Evolutionary conservation across 2,888 invertebrate species (phyloP).

Genomic region (Theretra japonica): DNA sequence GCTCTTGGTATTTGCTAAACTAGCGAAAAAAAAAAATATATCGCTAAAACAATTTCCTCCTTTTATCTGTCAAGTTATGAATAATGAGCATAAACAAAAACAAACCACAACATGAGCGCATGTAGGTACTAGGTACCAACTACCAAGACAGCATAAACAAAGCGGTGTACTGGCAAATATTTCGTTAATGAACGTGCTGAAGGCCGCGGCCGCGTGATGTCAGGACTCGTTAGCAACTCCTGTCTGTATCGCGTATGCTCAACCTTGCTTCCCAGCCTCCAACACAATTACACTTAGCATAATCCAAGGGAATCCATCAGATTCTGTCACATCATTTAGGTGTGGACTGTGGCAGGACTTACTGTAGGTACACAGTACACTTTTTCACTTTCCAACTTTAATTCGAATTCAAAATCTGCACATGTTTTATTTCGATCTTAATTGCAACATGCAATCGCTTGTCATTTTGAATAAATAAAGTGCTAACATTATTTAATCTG

Average conservation of each 20-base stretch:
- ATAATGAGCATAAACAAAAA: neutral
- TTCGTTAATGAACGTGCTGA: conserved; percentile 35
- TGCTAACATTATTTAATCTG: too few species aligned
- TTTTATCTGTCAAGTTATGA: neutral
- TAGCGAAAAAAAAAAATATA: neutral
- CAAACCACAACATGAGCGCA: neutral
- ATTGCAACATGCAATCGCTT: too few species aligned
- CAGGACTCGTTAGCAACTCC: conserved; percentile 52
- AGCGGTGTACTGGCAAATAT: neutral
- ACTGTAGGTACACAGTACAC: too few species aligned
- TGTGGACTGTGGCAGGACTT: too few species aligned
- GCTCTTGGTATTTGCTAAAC: too few species aligned
- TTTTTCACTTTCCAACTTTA: too few species aligned
- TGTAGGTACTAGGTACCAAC: too few species aligned
- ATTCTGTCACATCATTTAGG: neutral
- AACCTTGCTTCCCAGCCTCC: conserved; percentile 49
- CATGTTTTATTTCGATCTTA: too few species aligned
- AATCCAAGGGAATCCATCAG: neutral
- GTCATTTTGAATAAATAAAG: too few species aligned
- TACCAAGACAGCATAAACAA: neutral
- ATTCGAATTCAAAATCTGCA: too few species aligned
- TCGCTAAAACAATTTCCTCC: neutral
- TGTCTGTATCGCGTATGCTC: conserved; percentile 39
- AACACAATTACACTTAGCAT: neutral
- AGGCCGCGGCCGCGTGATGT: conserved; percentile 49